Conservation (phyloP, 2,888 invertebrate genomes). For the Pseudoips prasinana region DNA sequence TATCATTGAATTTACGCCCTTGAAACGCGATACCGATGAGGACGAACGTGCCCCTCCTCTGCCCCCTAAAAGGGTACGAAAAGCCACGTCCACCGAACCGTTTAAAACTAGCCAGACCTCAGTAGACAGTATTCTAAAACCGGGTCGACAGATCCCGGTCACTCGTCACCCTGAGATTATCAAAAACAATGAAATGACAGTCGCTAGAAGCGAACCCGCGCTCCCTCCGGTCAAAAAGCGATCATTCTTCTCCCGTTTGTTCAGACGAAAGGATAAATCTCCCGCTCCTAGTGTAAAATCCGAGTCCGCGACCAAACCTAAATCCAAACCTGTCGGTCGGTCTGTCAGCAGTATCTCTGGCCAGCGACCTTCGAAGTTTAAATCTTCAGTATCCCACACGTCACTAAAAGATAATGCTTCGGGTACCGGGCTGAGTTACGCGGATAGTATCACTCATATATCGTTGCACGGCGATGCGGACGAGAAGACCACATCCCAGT, state of each 20-base stretch:
- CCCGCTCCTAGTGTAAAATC: constrained; percentile 70
- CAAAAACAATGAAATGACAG: constrained; percentile 42
- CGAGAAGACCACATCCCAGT: constrained; percentile 59
- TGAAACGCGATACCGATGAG: constrained; percentile 81
- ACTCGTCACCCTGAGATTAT: constrained; percentile 45
- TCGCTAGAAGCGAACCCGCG: constrained; percentile 66
- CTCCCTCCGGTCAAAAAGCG: constrained; percentile 72
- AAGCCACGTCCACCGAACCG: constrained; percentile 61
- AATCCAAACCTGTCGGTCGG: constrained; percentile 76
- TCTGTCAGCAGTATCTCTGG: constrained; percentile 84
- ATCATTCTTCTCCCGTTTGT: constrained; percentile 72
- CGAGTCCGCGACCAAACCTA: constrained; percentile 48
- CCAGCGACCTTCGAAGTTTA: constrained; percentile 75
- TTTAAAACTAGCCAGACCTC: constrained; percentile 71
- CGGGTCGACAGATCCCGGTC: constrained; percentile 59
- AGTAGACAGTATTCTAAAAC: constrained; percentile 63
- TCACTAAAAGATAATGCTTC: constrained; percentile 70
- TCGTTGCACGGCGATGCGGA: constrained; percentile 83
- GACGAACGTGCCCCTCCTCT: constrained; percentile 88
- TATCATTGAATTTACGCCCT: constrained; percentile 74
- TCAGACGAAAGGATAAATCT: constrained; percentile 69
- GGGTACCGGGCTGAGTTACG: constrained; percentile 67
- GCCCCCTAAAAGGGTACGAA: constrained; percentile 89
- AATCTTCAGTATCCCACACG: constrained; percentile 64
- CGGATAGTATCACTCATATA: constrained; percentile 84